Evolutionary conservation across 2,113 vertebrate genomes (phyloP).

Genomic region (Eptesicus fuscus): DNA sequence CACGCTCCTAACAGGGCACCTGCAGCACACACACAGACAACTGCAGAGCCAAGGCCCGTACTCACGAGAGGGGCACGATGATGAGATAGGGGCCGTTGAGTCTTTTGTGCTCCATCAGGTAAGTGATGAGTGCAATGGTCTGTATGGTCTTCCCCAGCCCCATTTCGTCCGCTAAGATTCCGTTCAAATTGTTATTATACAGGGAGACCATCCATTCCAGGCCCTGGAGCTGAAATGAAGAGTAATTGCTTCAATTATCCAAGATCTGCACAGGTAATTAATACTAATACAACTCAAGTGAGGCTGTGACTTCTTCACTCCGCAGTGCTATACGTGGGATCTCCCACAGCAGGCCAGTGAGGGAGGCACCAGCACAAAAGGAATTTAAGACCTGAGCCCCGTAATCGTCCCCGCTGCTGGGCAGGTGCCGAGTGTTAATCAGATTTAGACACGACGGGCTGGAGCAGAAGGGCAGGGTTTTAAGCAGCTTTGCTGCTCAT

Average conservation of each 20-base stretch:
- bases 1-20: not conserved
- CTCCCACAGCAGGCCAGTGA: not conserved
- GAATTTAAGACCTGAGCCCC: constrained; percentile 42
- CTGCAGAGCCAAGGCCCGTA: constrained; percentile 56
- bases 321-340: fast-evolving
- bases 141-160: constrained; percentile 98
- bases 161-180: constrained; percentile 99
- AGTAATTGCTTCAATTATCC: constrained; percentile 71
- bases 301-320: constrained; percentile 47
- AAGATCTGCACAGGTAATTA: constrained; percentile 68
- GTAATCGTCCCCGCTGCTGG: constrained; percentile 31
- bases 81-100: constrained; percentile 98
- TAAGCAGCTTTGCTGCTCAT: constrained; percentile 58
- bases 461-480: constrained; percentile 28
- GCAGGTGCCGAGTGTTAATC: constrained; percentile 68
- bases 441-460: constrained; percentile 62
- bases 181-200: constrained; percentile 98
- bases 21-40: not conserved
- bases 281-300: constrained; percentile 56
- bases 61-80: constrained; percentile 99
- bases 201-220: constrained; percentile 99
- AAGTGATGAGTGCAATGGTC: constrained; percentile 98
- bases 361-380: not conserved
- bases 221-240: constrained; percentile 91
- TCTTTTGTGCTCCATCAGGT: constrained; percentile 97